These are phyloP conservation scores for Periophthalmodon schlosseri DNA, from an alignment of 2,113 vertebrate genomes.

Conservation along the genomic window DNA sequence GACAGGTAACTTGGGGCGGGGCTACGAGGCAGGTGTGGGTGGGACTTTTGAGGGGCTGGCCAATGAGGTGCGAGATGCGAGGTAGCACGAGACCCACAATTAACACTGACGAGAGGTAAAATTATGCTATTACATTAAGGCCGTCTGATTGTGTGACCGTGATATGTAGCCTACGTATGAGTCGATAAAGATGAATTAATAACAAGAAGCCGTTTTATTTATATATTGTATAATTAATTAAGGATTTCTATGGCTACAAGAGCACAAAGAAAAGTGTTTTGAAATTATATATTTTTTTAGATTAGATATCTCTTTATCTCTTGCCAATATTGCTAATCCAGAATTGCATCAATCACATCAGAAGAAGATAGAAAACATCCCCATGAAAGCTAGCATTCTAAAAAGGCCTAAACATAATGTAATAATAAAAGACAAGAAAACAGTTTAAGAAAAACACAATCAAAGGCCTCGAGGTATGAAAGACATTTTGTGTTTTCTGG, in stretches of 20 bases:
- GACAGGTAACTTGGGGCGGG: slow-evolving; percentile 21
- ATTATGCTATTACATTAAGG: neutral
- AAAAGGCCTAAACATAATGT: too few species aligned
- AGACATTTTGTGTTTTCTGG: too few species aligned
- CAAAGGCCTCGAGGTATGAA: too few species aligned
- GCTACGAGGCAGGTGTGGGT: slow-evolving; percentile 25
- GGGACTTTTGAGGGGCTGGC: neutral
- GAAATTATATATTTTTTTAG: neutral
- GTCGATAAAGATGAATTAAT: neutral
- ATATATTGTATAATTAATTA: neutral
- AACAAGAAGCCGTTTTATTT: neutral
- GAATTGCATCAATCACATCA: too few species aligned
- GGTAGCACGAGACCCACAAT: neutral
- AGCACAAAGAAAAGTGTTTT: neutral
- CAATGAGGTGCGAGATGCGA: neutral
- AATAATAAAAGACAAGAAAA: too few species aligned
- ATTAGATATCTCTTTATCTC: too few species aligned
- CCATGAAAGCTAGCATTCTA: too few species aligned
- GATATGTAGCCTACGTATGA: neutral
- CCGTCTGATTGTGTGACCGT: neutral
- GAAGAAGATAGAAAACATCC: too few species aligned
- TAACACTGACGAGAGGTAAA: neutral
- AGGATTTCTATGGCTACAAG: neutral
- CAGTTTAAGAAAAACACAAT: too few species aligned
- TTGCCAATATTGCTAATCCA: too few species aligned